These are phyloP conservation scores for Anoplius nigerrimus DNA, from an alignment of 2,888 invertebrate species.

Conservation along the genomic window DNA sequence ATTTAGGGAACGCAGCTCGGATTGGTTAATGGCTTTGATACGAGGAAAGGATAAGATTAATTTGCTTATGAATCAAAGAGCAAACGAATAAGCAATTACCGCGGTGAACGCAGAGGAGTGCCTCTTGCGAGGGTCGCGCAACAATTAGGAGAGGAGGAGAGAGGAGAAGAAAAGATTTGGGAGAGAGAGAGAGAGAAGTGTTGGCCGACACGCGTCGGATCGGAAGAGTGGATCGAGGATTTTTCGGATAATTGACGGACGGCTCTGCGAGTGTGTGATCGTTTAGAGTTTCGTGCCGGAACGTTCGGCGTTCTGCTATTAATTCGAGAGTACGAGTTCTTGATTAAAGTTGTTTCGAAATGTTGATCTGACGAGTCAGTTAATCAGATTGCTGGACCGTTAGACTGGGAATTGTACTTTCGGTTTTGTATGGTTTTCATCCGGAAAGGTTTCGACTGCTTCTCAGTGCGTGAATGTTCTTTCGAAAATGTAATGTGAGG, in stretches of 20 bases:
- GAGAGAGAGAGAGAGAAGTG: constrained; percentile 4
- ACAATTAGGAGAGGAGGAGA: constrained; percentile 2
- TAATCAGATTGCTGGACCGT: no score
- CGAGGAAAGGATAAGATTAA: constrained; percentile 69
- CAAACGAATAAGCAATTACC: constrained; percentile 68
- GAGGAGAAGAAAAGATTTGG: not conserved
- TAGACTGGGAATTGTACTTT: no score
- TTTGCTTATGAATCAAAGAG: constrained; percentile 65
- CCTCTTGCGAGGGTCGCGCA: not conserved
- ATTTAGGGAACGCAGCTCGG: constrained; percentile 57
- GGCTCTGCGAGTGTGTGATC: no score
- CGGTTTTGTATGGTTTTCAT: no score
- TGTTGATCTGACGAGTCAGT: no score
- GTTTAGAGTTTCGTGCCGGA: no score
- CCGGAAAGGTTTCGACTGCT: no score
- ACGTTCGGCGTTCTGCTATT: no score
- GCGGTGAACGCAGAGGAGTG: constrained; percentile 32
- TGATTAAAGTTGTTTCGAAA: no score
- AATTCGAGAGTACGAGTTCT: no score
- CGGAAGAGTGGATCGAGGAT: not conserved
- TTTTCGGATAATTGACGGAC: not conserved
- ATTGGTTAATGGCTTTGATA: constrained; percentile 69
- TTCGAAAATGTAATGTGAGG: no score
- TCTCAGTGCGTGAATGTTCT: no score
- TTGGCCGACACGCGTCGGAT: not conserved